These are phyloP conservation scores for Poeciliopsis paucimaculata DNA, from an alignment of 2,797 vertebrate species.

Conservation along the genomic window DNA sequence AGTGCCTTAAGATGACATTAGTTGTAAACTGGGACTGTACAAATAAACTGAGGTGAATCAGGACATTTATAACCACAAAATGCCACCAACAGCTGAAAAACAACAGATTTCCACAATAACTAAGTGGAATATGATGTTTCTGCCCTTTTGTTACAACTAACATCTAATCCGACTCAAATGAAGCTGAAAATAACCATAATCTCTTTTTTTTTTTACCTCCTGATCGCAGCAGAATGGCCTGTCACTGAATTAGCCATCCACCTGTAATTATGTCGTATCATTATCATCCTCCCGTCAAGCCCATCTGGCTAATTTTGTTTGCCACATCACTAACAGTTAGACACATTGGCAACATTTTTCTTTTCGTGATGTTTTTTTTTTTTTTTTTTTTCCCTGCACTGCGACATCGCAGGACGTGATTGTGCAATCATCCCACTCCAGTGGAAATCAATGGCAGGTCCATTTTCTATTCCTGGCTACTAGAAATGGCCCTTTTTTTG, in stretches of 20 bases:
- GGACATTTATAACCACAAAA: neutral
- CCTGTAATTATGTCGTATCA: conserved; percentile 31
- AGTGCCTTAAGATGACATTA: neutral
- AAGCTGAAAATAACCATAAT: conserved; percentile 17
- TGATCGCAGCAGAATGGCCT: conserved; percentile 26
- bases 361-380: conserved; percentile 32
- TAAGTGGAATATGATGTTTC: neutral
- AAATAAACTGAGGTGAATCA: neutral
- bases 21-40: neutral
- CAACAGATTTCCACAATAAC: neutral
- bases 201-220: conserved; percentile 16
- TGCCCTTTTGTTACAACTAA: conserved; percentile 13
- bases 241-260: conserved; percentile 30
- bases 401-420: conserved; percentile 65
- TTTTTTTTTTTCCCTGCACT: conserved; percentile 56
- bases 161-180: conserved; percentile 15
- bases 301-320: conserved; percentile 45
- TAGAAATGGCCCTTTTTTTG: conserved; percentile 73
- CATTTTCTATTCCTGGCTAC: conserved; percentile 80
- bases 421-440: conserved; percentile 70
- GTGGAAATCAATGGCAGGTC: conserved; percentile 80
- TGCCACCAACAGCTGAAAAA: neutral
- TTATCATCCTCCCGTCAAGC: conserved; percentile 25
- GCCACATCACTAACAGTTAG: conserved; percentile 27
- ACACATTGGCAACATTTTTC: conserved; percentile 37